Conservation (phyloP, 2,797 vertebrate genomes). For the Chromis chromis region DNA sequence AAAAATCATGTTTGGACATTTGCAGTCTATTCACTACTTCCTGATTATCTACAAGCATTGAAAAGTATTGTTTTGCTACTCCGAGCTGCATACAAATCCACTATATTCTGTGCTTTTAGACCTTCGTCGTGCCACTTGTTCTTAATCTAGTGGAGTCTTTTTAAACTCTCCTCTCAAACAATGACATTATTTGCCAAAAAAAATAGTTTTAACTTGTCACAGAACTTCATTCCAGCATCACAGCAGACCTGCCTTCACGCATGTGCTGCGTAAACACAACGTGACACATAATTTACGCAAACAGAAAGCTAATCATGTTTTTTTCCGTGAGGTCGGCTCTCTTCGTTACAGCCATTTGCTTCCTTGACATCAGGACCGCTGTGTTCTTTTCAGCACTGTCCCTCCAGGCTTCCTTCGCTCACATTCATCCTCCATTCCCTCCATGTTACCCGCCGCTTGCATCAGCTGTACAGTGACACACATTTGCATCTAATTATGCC, state of each 20-base stretch:
- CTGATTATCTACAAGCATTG: not conserved
- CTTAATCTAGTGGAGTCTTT: not conserved
- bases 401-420: constrained; percentile 49
- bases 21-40: not conserved
- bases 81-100: not conserved
- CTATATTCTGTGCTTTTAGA: not conserved
- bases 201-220: not conserved
- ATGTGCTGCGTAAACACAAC: constrained; percentile 24
- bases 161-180: not conserved
- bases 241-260: not conserved
- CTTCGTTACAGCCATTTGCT: constrained; percentile 26
- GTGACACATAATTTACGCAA: constrained; percentile 44
- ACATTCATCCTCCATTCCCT: constrained; percentile 42
- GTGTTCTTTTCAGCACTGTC: constrained; percentile 35
- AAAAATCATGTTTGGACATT: constrained; percentile 20
- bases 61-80: constrained; percentile 9
- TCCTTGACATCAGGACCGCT: constrained; percentile 23
- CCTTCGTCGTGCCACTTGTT: not conserved
- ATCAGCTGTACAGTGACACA: constrained; percentile 68
- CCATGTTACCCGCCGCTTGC: constrained; percentile 65
- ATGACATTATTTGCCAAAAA: not conserved
- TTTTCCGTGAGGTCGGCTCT: constrained; percentile 27
- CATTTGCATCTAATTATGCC: constrained; percentile 61
- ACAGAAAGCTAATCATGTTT: constrained; percentile 57
- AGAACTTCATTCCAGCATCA: constrained; percentile 2